Conservation (phyloP, 2,888 invertebrate species). For the Diogma glabrata region DNA sequence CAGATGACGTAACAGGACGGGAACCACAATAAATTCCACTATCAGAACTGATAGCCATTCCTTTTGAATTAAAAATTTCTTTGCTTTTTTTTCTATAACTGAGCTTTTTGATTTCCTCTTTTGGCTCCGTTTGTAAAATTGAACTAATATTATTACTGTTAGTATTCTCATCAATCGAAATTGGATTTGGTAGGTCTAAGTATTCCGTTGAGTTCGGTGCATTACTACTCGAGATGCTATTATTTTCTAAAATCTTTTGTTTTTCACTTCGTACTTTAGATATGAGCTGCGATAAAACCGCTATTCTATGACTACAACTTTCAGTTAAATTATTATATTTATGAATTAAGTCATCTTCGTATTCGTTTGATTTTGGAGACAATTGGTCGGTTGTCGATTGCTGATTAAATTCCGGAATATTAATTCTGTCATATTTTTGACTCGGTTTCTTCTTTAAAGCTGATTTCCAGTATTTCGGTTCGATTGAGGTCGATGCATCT, state of each 20-base stretch:
- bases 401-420: background rate
- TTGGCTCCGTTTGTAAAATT: background rate
- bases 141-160: background rate
- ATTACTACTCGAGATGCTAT: slow-evolving; percentile 30
- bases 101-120: background rate
- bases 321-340: slow-evolving; percentile 43
- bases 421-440: too few species aligned
- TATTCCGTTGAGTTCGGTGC: slow-evolving; percentile 34
- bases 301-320: slow-evolving; percentile 43
- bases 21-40: slow-evolving; percentile 35
- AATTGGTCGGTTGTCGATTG: background rate
- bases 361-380: background rate
- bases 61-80: slow-evolving; percentile 28
- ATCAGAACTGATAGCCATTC: slow-evolving; percentile 31
- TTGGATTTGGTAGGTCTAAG: slow-evolving; percentile 21
- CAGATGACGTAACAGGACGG: slow-evolving; percentile 31
- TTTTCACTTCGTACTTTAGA: slow-evolving; percentile 47
- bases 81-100: slow-evolving; percentile 17
- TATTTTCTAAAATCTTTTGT: slow-evolving; percentile 37
- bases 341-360: slow-evolving; percentile 19
- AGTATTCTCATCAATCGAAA: background rate
- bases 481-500: too few species aligned
- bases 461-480: too few species aligned
- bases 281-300: slow-evolving; percentile 43
- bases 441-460: background rate